Base-by-base conservation (phyloP, 2,888 invertebrate species). In the Macrostomum cliftonense region DNA sequence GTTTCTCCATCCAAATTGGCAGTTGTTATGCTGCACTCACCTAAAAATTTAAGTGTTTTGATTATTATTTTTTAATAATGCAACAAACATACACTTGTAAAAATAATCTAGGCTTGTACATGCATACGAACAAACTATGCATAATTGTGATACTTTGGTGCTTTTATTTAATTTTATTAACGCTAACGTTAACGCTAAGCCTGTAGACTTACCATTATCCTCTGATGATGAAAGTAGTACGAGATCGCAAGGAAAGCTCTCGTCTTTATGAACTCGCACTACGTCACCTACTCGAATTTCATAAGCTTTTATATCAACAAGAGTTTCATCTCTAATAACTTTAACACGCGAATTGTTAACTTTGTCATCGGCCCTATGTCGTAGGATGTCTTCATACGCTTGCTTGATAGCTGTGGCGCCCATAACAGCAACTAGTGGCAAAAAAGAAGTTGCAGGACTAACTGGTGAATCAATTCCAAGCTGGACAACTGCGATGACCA, bases 1-100 rank as follows among this genome's bases (percentile, higher is more conserved):
- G 81, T 81, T 68, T 82, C 82, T 0, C 85, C 85, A 60, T 85
- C 85, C 43, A 85, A 73, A 68, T 85, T 85, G n/a, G 83, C 82
- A 0, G 85, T 85, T 36, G 82, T 84, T 42, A 85, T 76, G 65
- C 76, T 80, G 61, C 83, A 83, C 58, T 77, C 77, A 0, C 80
- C 28, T 28, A 28, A 4, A 28, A 28, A n/a, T n/a, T n/a, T n/a
- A n/a, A n/a, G n/a, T n/a, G n/a, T n/a, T n/a, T n/a, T n/a, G n/a
- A n/a, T n/a, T n/a, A n/a, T n/a, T n/a, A n/a, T n/a, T n/a, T n/a
- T n/a, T n/a, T n/a, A n/a, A n/a, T n/a, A n/a, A n/a, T n/a, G n/a
- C n/a, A n/a, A n/a, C n/a, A n/a, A n/a, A n/a, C n/a, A n/a, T n/a
- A n/a, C n/a, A n/a, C n/a, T n/a, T n/a, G n/a, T n/a, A n/a, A n/a